Conservation (phyloP, 92 coral and sea anemone genomes). For the Chrysogorgia sp. region DNA sequence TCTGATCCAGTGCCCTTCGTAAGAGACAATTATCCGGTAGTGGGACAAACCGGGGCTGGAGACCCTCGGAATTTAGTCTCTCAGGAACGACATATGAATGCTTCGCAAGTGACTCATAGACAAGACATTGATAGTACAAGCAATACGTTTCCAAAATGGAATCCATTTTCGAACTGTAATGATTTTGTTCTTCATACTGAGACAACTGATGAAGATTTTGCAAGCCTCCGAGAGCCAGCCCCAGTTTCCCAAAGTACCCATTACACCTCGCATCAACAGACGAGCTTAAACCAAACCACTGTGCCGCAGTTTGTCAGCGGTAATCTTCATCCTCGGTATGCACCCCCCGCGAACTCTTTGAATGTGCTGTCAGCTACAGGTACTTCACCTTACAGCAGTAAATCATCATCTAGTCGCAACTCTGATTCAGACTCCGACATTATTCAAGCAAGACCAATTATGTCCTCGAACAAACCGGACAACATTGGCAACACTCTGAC, state of each 20-base stretch:
- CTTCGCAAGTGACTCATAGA: background rate
- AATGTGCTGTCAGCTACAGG: background rate
- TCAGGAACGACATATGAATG: slow-evolving; percentile 1
- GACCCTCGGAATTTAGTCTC: background rate
- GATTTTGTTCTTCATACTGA: slow-evolving; percentile 31
- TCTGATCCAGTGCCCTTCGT: slow-evolving; percentile 16
- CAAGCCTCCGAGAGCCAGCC: slow-evolving; percentile 36
- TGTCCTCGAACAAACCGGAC: background rate
- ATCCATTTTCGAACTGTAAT: slow-evolving; percentile 22
- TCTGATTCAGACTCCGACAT: slow-evolving; percentile 25
- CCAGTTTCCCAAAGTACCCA: background rate
- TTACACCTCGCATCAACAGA: background rate
- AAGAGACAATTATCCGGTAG: background rate
- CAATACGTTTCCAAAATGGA: slow-evolving; percentile 40
- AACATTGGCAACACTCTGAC: background rate
- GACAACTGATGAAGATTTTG: slow-evolving; percentile 44
- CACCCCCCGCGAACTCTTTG: background rate
- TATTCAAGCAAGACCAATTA: slow-evolving; percentile 1
- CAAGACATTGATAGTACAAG: background rate
- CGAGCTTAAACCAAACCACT: background rate
- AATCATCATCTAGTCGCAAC: slow-evolving; percentile 20
- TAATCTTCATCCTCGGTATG: slow-evolving; percentile 13
- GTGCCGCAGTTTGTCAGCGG: slow-evolving; percentile 38
- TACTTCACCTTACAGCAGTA: slow-evolving; percentile 19
- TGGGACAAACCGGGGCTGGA: background rate